These are phyloP conservation scores for Chroicocephalus ridibundus DNA, from an alignment of 2,113 vertebrate species.

Conservation along the genomic window DNA sequence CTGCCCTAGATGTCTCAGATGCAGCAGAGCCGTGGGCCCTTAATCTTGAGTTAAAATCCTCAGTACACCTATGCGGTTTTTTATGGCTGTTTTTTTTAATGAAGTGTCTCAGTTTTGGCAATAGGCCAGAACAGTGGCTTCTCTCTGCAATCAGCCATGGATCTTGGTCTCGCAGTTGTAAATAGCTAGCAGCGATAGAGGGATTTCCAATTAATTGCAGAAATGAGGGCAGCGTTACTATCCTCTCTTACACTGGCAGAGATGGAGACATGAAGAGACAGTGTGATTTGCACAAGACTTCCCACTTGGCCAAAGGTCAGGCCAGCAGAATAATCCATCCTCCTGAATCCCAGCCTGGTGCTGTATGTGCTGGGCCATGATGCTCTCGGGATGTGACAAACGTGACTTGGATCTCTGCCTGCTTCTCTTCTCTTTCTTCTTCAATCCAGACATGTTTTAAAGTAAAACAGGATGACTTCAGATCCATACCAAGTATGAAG, in stretches of 20 bases:
- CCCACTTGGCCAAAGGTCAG: background rate
- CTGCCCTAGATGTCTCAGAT: background rate
- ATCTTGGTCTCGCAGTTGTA: background rate
- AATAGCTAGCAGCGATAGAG: background rate
- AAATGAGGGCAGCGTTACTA: background rate
- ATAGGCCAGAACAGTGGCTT: background rate
- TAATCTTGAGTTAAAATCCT: background rate
- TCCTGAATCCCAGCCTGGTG: background rate
- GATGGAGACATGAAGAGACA: background rate
- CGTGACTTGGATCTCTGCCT: background rate
- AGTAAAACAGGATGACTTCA: background rate
- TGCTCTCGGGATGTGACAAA: background rate
- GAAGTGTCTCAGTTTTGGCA: background rate
- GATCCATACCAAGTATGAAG: background rate
- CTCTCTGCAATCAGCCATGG: background rate
- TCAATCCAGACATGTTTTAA: background rate
- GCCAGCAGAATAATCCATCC: background rate
- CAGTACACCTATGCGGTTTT: background rate
- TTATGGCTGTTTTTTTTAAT: background rate
- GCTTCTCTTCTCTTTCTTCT: background rate
- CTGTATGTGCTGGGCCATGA: background rate
- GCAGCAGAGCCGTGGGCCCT: background rate
- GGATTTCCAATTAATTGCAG: background rate
- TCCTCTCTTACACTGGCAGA: background rate
- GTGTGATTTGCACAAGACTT: background rate